These are phyloP conservation scores for Elachura formosa DNA, from an alignment of 2,113 vertebrate genomes.

Conservation along the genomic window DNA sequence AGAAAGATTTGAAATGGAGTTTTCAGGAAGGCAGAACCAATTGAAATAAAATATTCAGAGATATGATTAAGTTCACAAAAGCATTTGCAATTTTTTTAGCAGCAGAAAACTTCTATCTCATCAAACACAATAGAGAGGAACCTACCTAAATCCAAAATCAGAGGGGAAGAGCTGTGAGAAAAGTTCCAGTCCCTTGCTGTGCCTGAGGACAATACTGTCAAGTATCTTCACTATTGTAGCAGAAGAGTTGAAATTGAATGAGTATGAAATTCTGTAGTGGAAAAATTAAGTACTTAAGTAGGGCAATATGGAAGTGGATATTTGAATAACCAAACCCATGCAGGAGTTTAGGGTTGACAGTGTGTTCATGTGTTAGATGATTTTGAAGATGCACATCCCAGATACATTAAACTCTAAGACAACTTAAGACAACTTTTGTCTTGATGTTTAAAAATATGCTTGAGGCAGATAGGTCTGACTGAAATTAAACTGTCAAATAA, in stretches of 20 bases:
- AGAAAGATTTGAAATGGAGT: neutral
- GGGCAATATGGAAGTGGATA: neutral
- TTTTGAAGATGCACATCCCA: neutral
- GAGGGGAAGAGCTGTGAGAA: neutral
- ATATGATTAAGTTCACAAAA: neutral
- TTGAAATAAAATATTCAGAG: neutral
- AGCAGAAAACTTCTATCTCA: neutral
- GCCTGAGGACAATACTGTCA: neutral
- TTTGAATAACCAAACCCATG: neutral
- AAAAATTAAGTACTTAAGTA: neutral
- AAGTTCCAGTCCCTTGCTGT: neutral
- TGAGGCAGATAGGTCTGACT: conserved; percentile 25
- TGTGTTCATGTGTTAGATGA: neutral
- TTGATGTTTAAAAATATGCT: conserved; percentile 49
- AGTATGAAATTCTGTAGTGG: neutral
- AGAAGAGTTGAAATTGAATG: neutral
- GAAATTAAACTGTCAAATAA: conserved; percentile 54
- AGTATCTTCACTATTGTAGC: neutral
- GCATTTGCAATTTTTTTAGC: neutral
- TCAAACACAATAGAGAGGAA: neutral
- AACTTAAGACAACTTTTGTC: conserved; percentile 6
- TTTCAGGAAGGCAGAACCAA: neutral
- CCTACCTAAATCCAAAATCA: neutral
- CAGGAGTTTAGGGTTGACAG: neutral
- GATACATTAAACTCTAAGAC: neutral